phyloP scores from a whole-genome alignment of 2,113 vertebrate genomes.

The Phalacrocorax brasilianus region DNA sequence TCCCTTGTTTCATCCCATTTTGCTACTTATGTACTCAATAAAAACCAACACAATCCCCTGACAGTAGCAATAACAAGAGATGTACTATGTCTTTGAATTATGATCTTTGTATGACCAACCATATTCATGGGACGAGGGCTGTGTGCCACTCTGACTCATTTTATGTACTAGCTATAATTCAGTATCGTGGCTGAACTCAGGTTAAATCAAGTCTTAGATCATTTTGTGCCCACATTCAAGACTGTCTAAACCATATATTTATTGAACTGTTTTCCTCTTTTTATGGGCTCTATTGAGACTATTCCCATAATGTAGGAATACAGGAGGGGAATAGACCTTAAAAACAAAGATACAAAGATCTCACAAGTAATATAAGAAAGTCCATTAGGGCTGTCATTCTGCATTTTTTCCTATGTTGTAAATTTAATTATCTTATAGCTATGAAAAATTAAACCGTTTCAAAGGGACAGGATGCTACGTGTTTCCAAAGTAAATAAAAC shows the following conservation, averaged over 20 bases:
- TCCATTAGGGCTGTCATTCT: not conserved
- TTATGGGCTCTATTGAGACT: conserved; percentile 2
- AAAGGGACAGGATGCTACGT: not conserved
- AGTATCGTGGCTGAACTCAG: not conserved
- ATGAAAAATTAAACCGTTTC: conserved; percentile 12
- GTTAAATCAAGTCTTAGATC: not conserved
- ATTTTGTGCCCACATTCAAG: not conserved
- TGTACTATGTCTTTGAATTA: not conserved
- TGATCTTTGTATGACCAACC: not conserved
- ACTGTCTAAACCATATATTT: not conserved
- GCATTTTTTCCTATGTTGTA: not conserved
- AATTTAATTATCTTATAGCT: not conserved
- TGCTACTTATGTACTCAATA: not conserved
- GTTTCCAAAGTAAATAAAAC: conserved; percentile 6
- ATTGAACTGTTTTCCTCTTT: not conserved
- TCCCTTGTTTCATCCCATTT: not conserved
- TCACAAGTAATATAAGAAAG: not conserved
- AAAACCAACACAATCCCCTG: not conserved
- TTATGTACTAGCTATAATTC: not conserved
- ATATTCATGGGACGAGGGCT: not conserved
- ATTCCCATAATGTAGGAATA: not conserved
- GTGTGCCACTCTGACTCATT: not conserved
- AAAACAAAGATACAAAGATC: conserved; percentile 31
- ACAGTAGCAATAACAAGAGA: not conserved
- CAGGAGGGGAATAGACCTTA: not conserved